Conservation (phyloP, 2,888 invertebrate species). For the Andrena trimmerana region DNA sequence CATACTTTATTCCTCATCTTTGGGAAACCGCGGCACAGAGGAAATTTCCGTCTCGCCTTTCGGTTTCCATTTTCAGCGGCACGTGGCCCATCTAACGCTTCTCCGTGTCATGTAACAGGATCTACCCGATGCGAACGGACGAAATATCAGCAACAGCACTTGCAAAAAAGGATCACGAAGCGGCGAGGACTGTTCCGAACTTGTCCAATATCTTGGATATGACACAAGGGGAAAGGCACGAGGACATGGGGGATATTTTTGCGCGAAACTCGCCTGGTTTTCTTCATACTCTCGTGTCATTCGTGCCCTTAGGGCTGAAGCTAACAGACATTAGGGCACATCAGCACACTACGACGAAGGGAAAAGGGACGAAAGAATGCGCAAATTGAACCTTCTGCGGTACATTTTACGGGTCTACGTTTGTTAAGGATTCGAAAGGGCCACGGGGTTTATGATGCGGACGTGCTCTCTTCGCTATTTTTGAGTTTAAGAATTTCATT, state of each 20-base stretch:
- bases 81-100: not conserved
- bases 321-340: not conserved
- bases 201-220: conserved; percentile 62
- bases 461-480: no score
- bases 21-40: not conserved
- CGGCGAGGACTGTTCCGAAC: conserved; percentile 35
- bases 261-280: conserved; percentile 40
- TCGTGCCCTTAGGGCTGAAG: not conserved
- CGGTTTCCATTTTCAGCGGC: not conserved
- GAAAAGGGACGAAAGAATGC: not conserved
- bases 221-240: conserved; percentile 30
- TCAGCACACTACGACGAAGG: not conserved
- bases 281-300: conserved; percentile 8
- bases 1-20: conserved; percentile 1
- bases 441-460: no score
- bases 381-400: not conserved
- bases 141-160: conserved; percentile 24
- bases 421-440: no score
- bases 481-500: no score
- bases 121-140: not conserved
- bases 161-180: conserved; percentile 26
- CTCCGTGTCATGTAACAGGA: not conserved
- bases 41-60: not conserved
- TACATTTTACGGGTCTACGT: not conserved
- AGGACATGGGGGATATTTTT: conserved; percentile 11